Evolutionary conservation across 2,113 vertebrate species (phyloP).

Genomic region (Neodontobutis hainanensis): DNA sequence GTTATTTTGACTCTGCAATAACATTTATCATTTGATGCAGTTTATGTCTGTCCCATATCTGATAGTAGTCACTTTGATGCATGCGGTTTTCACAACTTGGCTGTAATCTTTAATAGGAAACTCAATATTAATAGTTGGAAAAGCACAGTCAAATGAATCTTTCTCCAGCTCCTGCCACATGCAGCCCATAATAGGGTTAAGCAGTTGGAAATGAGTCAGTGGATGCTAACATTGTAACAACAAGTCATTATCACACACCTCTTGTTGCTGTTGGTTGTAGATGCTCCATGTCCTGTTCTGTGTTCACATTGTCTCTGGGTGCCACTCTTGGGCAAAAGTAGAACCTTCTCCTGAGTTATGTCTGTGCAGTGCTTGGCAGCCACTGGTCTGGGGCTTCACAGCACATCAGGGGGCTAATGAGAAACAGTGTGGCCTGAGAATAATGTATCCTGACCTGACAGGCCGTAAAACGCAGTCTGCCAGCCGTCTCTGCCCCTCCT

Average conservation of each 20-base stretch:
- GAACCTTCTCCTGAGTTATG: slow-evolving; percentile 21
- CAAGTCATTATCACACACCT: background rate
- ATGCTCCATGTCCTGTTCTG: slow-evolving; percentile 31
- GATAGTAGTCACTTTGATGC: background rate
- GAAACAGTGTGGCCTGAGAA: slow-evolving; percentile 58
- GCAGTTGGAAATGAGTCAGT: too few species aligned
- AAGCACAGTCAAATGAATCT: too few species aligned
- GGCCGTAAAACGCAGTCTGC: slow-evolving; percentile 59
- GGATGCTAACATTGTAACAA: background rate
- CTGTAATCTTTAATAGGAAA: too few species aligned
- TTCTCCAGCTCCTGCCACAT: too few species aligned
- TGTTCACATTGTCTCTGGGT: slow-evolving; percentile 7
- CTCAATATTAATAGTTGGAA: too few species aligned
- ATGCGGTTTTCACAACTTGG: too few species aligned
- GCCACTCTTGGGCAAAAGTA: slow-evolving; percentile 10
- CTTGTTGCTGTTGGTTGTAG: background rate
- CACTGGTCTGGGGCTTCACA: slow-evolving; percentile 33
- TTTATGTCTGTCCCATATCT: background rate
- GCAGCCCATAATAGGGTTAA: too few species aligned
- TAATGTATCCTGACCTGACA: slow-evolving; percentile 64
- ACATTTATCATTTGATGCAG: background rate
- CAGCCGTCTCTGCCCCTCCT: slow-evolving; percentile 45
- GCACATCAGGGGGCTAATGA: slow-evolving; percentile 74
- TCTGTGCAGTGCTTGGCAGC: slow-evolving; percentile 18
- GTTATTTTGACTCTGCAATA: too few species aligned